Conservation (phyloP, 2,888 invertebrate genomes). For the Halocaridina rubra region DNA sequence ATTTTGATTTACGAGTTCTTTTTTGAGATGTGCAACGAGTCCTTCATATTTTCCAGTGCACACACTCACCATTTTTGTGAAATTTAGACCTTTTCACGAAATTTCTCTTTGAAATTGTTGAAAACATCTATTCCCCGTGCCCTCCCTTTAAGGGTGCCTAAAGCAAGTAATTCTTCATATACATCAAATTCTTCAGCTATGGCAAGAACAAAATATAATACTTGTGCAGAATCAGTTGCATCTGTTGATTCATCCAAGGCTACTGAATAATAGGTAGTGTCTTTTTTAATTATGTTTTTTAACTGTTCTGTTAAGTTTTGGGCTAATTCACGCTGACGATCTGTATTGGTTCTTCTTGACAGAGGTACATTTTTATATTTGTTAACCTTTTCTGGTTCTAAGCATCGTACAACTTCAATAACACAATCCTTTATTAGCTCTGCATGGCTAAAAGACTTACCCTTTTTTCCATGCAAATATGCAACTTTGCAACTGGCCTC, state of each 20-base stretch:
- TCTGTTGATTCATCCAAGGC: conserved; percentile 24
- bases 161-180: conserved; percentile 24
- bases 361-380: background rate
- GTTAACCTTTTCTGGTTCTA: conserved; percentile 9
- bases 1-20: too few relatives aligned
- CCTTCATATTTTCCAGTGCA: too few relatives aligned
- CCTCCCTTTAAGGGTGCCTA: conserved; percentile 11
- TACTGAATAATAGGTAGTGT: background rate
- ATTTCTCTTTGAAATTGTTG: background rate
- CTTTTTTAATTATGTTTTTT: conserved; percentile 2
- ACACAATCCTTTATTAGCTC: conserved; percentile 9
- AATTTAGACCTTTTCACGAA: background rate
- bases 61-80: background rate
- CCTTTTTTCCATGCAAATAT: background rate
- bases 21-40: too few relatives aligned
- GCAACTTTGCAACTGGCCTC: background rate
- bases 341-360: conserved; percentile 1
- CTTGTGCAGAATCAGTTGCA: conserved; percentile 24
- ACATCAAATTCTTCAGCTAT: conserved; percentile 10
- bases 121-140: background rate
- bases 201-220: conserved; percentile 18
- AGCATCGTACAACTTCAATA: background rate
- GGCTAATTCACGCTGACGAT: conserved; percentile 14
- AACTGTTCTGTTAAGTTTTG: background rate
- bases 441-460: conserved; percentile 24